These are phyloP conservation scores for Pteronura brasiliensis DNA, from an alignment of 2,113 vertebrate genomes.

Conservation along the genomic window DNA sequence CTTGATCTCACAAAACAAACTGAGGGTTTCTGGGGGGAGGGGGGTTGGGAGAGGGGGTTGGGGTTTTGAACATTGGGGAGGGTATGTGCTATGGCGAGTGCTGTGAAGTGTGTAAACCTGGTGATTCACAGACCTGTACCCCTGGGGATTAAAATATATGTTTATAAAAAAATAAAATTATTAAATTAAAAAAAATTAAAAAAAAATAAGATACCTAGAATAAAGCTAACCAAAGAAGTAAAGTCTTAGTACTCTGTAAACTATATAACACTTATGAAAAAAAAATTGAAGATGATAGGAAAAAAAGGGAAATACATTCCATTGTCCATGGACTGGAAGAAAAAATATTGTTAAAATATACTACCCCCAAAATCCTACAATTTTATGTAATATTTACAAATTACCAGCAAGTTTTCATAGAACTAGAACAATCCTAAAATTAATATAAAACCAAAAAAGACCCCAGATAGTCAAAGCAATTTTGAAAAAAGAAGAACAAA, in stretches of 20 bases:
- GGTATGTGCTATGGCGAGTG: no score
- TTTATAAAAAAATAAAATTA: no score
- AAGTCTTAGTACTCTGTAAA: neutral
- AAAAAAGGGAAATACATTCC: neutral
- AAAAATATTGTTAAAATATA: neutral
- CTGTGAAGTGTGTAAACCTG: no score
- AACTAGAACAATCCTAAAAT: neutral
- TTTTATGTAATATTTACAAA: neutral
- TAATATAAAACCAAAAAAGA: neutral
- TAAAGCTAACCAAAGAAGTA: neutral
- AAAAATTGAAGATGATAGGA: neutral
- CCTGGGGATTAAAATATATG: no score
- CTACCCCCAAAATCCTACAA: neutral
- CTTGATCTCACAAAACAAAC: no score
- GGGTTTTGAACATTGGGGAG: no score
- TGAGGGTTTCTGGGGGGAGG: no score
- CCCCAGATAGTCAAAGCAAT: neutral
- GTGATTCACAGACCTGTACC: no score
- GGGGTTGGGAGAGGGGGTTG: no score
- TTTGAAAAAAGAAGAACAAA: neutral
- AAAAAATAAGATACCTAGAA: neutral
- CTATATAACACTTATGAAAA: neutral
- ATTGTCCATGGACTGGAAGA: neutral
- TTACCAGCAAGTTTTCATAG: neutral
- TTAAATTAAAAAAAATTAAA: no score